Evolutionary conservation across 1,140 invertebrate species (phyloP).

Genomic region (Achatina immaculata): DNA sequence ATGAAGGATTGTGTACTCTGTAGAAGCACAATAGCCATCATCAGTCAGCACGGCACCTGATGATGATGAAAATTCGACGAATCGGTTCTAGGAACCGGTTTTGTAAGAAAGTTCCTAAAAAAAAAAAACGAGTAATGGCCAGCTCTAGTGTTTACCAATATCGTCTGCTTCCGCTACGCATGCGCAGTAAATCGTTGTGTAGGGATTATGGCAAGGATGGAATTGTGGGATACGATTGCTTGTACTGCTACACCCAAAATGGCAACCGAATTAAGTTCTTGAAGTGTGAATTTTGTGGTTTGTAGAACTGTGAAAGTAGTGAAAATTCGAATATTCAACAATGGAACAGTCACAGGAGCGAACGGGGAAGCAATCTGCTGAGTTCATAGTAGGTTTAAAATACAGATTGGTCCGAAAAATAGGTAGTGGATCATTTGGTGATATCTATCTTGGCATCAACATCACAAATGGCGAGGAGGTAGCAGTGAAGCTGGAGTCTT

Average conservation of each 20-base stretch:
- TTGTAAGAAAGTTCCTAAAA: no score
- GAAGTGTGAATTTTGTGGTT: background rate
- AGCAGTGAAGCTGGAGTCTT: slow-evolving; percentile 94
- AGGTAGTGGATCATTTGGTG: slow-evolving; percentile 72
- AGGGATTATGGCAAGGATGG: slow-evolving; percentile 45
- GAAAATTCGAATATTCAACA: background rate
- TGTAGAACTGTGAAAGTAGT: slow-evolving; percentile 1
- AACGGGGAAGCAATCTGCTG: slow-evolving; percentile 45
- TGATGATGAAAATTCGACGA: no score
- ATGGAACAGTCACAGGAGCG: slow-evolving; percentile 37
- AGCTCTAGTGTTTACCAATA: no score
- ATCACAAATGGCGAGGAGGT: slow-evolving; percentile 85
- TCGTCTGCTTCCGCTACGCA: slow-evolving; percentile 32
- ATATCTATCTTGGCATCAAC: slow-evolving; percentile 71
- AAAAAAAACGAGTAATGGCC: no score
- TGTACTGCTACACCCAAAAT: slow-evolving; percentile 67
- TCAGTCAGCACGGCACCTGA: no score
- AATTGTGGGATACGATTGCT: slow-evolving; percentile 58
- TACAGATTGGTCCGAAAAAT: slow-evolving; percentile 71
- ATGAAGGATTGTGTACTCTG: no score
- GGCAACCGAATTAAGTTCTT: slow-evolving; percentile 54
- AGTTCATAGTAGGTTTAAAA: slow-evolving; percentile 68
- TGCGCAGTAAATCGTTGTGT: slow-evolving; percentile 43
- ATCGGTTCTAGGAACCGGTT: no score
- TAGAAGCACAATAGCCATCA: no score